phyloP scores from a whole-genome alignment of 2,888 invertebrate genomes.

The Amblyteles armatorius region DNA sequence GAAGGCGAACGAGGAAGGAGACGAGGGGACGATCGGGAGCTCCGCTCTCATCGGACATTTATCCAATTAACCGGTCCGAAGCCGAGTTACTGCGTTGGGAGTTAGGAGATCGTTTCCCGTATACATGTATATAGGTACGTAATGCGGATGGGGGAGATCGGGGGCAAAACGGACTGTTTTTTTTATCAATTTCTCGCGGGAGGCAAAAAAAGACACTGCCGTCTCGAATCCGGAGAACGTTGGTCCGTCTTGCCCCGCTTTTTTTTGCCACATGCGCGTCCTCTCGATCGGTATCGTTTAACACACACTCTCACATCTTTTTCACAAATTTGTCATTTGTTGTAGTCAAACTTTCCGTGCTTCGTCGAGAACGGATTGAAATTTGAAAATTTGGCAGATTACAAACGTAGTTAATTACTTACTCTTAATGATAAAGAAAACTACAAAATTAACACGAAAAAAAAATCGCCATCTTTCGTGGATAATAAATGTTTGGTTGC shows the following conservation, averaged over 20 bases:
- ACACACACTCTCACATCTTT: background rate
- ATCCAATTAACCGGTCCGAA: constrained; percentile 84
- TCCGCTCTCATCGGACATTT: constrained; percentile 82
- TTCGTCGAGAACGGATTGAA: too few relatives aligned
- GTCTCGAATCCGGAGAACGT: background rate
- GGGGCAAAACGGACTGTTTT: background rate
- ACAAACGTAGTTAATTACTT: too few relatives aligned
- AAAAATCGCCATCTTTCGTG: background rate
- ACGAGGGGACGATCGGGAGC: constrained; percentile 74
- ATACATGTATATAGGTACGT: constrained; percentile 11
- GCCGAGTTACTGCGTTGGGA: constrained; percentile 61
- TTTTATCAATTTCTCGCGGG: constrained; percentile 2
- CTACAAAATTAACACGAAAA: background rate
- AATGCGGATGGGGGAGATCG: constrained; percentile 1
- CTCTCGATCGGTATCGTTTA: background rate
- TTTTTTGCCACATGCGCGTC: background rate
- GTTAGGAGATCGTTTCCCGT: constrained; percentile 31
- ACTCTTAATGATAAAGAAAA: too few relatives aligned
- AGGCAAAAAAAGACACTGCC: background rate
- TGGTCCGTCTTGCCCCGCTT: background rate
- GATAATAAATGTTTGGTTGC: too few relatives aligned
- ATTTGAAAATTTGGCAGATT: too few relatives aligned
- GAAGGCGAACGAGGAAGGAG: constrained; percentile 67
- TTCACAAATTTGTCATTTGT: too few relatives aligned
- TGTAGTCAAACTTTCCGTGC: too few relatives aligned